These are phyloP conservation scores for Raja brachyura DNA, from an alignment of 2,113 vertebrate species.

Conservation along the genomic window DNA sequence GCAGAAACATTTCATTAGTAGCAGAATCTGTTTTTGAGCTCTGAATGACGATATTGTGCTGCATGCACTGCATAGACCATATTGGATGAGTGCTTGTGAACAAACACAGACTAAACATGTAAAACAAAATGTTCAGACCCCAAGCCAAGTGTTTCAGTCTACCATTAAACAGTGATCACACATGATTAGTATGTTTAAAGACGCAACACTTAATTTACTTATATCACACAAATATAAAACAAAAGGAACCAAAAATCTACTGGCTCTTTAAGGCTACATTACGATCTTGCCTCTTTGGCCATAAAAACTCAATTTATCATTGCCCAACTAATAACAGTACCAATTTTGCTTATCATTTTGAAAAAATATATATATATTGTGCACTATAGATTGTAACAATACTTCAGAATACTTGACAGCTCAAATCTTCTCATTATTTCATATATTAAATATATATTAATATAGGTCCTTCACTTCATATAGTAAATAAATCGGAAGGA, in stretches of 20 bases:
- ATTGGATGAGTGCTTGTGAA: neutral
- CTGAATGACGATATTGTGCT: constrained; percentile 40
- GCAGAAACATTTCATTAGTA: constrained; percentile 28
- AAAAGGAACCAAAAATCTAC: neutral
- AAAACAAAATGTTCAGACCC: neutral
- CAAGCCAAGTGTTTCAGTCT: constrained; percentile 10
- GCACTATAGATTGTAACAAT: neutral
- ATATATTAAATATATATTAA: no score
- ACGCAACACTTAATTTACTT: neutral
- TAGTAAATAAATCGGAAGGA: neutral
- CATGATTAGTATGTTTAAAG: neutral
- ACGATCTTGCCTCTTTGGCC: neutral
- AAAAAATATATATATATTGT: neutral
- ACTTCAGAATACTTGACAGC: neutral
- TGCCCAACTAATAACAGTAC: neutral
- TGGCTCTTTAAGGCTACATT: neutral
- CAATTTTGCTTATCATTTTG: neutral
- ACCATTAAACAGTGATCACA: neutral
- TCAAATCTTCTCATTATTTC: neutral
- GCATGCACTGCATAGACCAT: neutral
- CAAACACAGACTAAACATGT: constrained; percentile 38
- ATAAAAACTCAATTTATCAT: neutral
- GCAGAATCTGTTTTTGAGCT: constrained; percentile 2
- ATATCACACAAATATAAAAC: neutral
- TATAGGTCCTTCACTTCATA: no score